phyloP scores from a whole-genome alignment of 2,888 invertebrate species.

The Balanococcus diminutus region DNA sequence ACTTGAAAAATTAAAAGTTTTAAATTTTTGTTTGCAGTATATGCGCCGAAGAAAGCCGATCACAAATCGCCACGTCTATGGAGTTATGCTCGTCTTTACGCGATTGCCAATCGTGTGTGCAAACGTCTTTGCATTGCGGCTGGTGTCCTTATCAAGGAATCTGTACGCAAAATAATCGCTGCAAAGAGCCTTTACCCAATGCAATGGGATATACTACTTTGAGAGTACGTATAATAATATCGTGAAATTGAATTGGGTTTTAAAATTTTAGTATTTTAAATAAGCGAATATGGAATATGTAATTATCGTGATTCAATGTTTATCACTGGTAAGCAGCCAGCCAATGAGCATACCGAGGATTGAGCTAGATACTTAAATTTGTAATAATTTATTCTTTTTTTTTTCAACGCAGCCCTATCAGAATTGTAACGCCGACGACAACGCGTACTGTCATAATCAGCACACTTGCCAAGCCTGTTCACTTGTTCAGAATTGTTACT shows the following conservation, averaged over 20 bases:
- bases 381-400: not conserved
- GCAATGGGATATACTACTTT: conserved; percentile 57
- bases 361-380: not conserved
- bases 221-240: conserved; percentile 58
- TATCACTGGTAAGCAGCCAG: conserved; percentile 13
- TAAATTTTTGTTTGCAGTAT: conserved; percentile 16
- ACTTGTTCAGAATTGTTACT: conserved; percentile 71
- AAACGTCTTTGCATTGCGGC: conserved; percentile 72
- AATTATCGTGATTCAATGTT: not conserved
- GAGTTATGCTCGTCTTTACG: conserved; percentile 65
- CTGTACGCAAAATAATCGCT: conserved; percentile 58
- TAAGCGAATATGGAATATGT: not conserved
- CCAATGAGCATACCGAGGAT: not conserved
- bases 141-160: conserved; percentile 65
- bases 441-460: conserved; percentile 73
- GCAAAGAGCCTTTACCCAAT: conserved; percentile 58
- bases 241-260: not conserved
- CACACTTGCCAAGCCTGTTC: conserved; percentile 88
- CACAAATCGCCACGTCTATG: conserved; percentile 64
- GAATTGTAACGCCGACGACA: conserved; percentile 51
- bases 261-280: not conserved
- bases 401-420: conserved; percentile 4
- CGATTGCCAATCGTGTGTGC: conserved; percentile 74
- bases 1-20: not conserved
- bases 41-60: conserved; percentile 67